Evolutionary conservation across 2,113 vertebrate species (phyloP).

Genomic region (Melanerpes aurifrons): DNA sequence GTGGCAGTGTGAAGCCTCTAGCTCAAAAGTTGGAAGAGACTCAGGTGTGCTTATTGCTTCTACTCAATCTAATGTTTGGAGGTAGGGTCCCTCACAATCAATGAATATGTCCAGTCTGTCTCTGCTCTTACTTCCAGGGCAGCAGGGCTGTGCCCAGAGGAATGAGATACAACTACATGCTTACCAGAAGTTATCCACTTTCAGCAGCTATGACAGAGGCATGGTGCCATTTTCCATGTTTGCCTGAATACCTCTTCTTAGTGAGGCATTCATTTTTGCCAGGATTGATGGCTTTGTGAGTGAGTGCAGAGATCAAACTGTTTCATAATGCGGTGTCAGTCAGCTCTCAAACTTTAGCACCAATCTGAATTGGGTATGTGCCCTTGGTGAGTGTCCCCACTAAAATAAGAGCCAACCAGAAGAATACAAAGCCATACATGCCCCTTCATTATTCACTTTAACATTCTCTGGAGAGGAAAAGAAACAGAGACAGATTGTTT

Average conservation of each 20-base stretch:
- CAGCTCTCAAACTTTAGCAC: neutral
- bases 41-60: neutral
- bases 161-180: neutral
- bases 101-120: neutral
- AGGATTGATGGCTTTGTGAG: slow-evolving; percentile 44
- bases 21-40: neutral
- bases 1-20: neutral
- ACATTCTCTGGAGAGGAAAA: neutral
- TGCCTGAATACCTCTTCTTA: slow-evolving; percentile 47
- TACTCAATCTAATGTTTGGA: neutral
- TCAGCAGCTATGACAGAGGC: neutral
- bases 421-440: neutral
- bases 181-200: neutral
- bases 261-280: neutral
- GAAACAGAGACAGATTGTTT: neutral
- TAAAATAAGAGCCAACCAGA: neutral
- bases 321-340: slow-evolving; percentile 39
- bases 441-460: neutral
- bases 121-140: neutral
- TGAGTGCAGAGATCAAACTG: slow-evolving; percentile 12
- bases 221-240: slow-evolving; percentile 50
- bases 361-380: neutral
- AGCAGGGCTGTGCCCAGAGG: neutral
- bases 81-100: accelerated
- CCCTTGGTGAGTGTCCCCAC: neutral